Evolutionary conservation across 2,797 vertebrate species (phyloP), one percentile per base, ranked within the genome.

Genomic region (Etheostoma perlongum): DNA sequence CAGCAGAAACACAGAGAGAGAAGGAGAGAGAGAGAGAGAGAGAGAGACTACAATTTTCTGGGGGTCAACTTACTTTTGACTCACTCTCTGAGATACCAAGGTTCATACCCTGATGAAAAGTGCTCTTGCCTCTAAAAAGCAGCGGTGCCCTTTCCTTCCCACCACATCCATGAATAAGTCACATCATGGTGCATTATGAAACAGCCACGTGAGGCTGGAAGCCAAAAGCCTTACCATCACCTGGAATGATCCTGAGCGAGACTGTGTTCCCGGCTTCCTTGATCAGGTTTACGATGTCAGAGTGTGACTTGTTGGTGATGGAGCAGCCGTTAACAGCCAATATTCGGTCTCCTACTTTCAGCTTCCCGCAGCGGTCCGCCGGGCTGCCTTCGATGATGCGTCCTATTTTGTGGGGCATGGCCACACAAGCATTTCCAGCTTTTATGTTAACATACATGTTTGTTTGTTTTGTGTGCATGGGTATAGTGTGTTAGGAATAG

Each of bases 381-480:
- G 98, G 98, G 91, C 98, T 99, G 86, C 98, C 98, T 93, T 99
- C 98, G 92, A 99, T 99, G 95, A 99, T 99, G 92, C 98, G 97
- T 91, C 98, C 98, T 97, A 99, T 99, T 99, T 99, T 99, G 97
- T 99, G 98, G 95, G 98, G 98, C 98, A 99, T 99, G 95, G 98
- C 98, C 96, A 99, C 98, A 97, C 98, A 99, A 93, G 98, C 96
- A 96, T 99, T 99, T 95, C 98, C 98, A 91, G 96, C 98, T 99
- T 96, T 96, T 72, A 80, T 94, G 74, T 90, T 46, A 67, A 91
- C 89, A 94, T 64, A 33, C 18, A 57, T 86, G 88, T 93, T 83
- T 79, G 60, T 82, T 30, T 67, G 66, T 91, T 82, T 46, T 68
- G 36, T 77, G 90, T 82, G 73, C 30, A 4, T 76, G 58, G 64